phyloP scores from a whole-genome alignment of 1,140 invertebrate genomes.

The Teleogryllus occipitalis region DNA sequence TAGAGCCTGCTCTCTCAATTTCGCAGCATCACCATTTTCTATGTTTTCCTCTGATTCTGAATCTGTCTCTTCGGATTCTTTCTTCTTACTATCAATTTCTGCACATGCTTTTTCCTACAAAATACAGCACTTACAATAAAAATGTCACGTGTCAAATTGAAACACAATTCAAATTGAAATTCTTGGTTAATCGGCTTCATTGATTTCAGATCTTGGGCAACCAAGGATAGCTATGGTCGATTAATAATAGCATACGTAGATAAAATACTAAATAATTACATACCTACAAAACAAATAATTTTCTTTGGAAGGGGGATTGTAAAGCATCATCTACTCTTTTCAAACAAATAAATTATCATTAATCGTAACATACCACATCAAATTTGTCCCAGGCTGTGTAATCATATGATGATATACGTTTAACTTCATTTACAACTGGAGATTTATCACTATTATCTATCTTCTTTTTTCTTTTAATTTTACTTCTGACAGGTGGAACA shows the following conservation, averaged over 20 bases:
- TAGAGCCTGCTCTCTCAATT: conserved; percentile 43
- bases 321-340: too few species aligned
- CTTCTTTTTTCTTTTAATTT: conserved; percentile 32
- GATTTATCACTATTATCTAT: conserved; percentile 30
- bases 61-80: conserved; percentile 34
- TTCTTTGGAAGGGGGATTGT: too few species aligned
- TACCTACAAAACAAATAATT: too few species aligned
- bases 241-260: too few species aligned
- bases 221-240: too few species aligned
- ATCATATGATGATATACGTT: conserved; percentile 48
- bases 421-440: conserved; percentile 30
- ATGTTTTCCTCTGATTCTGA: conserved; percentile 34
- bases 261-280: too few species aligned
- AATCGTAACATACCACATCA: conserved; percentile 53
- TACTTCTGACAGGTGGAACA: conserved; percentile 48
- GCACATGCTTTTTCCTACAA: conserved; percentile 58
- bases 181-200: too few species aligned
- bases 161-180: neutral
- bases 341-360: too few species aligned
- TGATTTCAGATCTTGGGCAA: too few species aligned
- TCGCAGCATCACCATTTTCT: conserved; percentile 38
- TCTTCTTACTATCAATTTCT: conserved; percentile 49
- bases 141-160: too few species aligned
- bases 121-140: conserved; percentile 9
- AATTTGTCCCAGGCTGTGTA: conserved; percentile 72